phyloP scores from a whole-genome alignment of 2,888 invertebrate species.

The Holacanthella duospinosa region DNA sequence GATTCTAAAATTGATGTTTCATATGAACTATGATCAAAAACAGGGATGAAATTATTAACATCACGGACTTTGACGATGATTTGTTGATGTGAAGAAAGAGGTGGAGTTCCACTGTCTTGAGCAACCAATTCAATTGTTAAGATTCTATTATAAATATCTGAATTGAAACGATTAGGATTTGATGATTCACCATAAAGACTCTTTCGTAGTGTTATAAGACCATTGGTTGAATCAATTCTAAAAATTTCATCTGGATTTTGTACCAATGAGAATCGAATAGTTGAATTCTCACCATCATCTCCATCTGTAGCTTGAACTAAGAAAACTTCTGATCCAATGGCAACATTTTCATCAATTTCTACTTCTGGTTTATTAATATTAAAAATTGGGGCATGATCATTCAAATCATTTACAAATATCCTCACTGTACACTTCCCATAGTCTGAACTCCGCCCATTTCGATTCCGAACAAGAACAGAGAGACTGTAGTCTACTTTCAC shows the following conservation, averaged over 20 bases:
- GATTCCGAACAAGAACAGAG: conserved; percentile 65
- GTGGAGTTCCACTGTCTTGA: conserved; percentile 56
- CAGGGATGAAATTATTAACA: conserved; percentile 90
- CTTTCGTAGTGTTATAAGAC: conserved; percentile 75
- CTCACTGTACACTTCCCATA: conserved; percentile 70
- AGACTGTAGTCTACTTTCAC: conserved; percentile 62
- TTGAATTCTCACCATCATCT: conserved; percentile 80
- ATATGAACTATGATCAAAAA: conserved; percentile 82
- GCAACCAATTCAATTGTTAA: conserved; percentile 65
- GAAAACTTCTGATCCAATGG: conserved; percentile 86
- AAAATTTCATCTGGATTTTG: conserved; percentile 72
- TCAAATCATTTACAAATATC: conserved; percentile 71
- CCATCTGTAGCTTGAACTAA: conserved; percentile 74
- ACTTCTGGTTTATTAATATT: conserved; percentile 68
- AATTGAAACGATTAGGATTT: not conserved
- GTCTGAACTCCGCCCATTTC: conserved; percentile 45
- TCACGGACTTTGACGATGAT: conserved; percentile 66
- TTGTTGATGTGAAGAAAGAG: conserved; percentile 62
- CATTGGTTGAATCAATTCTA: conserved; percentile 71
- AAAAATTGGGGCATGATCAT: conserved; percentile 82
- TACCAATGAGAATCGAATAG: conserved; percentile 67
- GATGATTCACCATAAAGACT: conserved; percentile 51
- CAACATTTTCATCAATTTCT: conserved; percentile 72
- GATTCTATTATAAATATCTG: conserved; percentile 45
- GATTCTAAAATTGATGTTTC: conserved; percentile 85